A percentile compares a stretch with the other conserved stretches of the same genome.
These are phyloP conservation scores for Phrynosoma platyrhinos DNA, from an alignment of 2,113 vertebrate genomes.

Conservation along the genomic window DNA sequence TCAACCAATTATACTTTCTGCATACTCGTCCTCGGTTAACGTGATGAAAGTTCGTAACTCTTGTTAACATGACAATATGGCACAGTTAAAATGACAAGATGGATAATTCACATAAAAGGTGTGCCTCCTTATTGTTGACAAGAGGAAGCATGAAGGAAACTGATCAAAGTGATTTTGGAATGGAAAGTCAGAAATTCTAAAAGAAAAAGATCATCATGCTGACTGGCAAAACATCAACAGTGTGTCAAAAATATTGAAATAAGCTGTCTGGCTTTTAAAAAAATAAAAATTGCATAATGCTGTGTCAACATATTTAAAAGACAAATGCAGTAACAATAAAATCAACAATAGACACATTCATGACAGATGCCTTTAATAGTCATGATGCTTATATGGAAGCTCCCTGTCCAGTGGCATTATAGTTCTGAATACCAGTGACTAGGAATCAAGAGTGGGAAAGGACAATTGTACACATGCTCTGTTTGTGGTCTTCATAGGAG, in stretches of 20 bases:
- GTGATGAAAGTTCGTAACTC: conserved; percentile 48
- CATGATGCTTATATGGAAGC: background rate
- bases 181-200: background rate
- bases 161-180: background rate
- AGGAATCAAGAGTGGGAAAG: background rate
- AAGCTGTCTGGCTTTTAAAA: background rate
- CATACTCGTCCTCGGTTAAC: conserved; percentile 54
- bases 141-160: background rate
- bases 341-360: background rate
- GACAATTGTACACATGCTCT: background rate
- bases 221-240: background rate
- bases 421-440: background rate
- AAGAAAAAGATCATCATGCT: background rate
- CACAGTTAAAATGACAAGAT: background rate
- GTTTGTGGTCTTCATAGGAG: background rate
- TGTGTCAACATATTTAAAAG: background rate
- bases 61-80: background rate
- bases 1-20: conserved; percentile 53
- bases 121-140: background rate
- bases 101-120: background rate
- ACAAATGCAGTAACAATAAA: background rate
- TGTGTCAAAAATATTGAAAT: background rate
- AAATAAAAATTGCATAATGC: background rate
- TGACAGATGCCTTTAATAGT: background rate
- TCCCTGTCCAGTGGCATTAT: background rate